Conservation (phyloP, 1,140 invertebrate genomes). For the Hermatobates lingyangjiaoensis region DNA sequence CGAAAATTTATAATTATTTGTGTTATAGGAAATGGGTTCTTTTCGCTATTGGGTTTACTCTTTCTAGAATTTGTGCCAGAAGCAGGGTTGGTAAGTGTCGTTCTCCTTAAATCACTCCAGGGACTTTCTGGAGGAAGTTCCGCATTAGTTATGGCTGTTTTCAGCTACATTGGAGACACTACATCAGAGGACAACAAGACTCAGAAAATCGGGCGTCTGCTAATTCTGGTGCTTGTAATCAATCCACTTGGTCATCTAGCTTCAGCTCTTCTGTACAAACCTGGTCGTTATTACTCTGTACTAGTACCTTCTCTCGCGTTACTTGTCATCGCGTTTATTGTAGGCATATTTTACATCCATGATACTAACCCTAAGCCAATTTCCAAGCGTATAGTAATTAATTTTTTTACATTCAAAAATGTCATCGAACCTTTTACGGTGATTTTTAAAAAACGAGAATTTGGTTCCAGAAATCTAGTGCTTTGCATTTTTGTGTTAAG, state of each 20-base stretch:
- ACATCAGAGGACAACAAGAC: constrained; percentile 62
- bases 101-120: constrained; percentile 51
- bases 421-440: too few species aligned
- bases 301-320: neutral
- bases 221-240: constrained; percentile 58
- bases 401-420: too few species aligned
- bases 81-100: constrained; percentile 50
- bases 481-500: too few species aligned
- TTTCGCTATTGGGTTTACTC: constrained; percentile 55
- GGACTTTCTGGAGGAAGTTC: constrained; percentile 67
- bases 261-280: neutral
- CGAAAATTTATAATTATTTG: constrained; percentile 70
- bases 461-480: too few species aligned
- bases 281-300: neutral
- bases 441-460: too few species aligned
- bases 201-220: constrained; percentile 61
- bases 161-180: constrained; percentile 74
- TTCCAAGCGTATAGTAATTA: neutral
- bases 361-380: neutral
- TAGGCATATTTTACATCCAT: neutral
- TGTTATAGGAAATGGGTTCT: constrained; percentile 58
- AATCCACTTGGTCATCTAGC: constrained; percentile 35
- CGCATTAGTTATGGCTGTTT: constrained; percentile 73
- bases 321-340: neutral
- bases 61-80: constrained; percentile 54